These are phyloP conservation scores for Pristionchus maxplancki DNA, from an alignment of 2,888 invertebrate species.

Conservation along the genomic window DNA sequence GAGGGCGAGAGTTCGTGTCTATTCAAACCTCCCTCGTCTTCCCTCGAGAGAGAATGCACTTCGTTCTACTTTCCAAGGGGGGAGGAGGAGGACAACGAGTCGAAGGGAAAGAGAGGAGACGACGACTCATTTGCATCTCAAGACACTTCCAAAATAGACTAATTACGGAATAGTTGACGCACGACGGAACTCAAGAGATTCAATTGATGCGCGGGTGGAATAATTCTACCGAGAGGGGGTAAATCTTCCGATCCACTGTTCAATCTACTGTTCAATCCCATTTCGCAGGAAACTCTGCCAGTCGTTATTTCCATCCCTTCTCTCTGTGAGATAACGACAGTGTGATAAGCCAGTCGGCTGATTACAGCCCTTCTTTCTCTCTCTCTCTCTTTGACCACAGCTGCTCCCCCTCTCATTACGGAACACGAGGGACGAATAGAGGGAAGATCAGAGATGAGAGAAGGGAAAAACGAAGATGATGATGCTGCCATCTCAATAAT, in stretches of 20 bases:
- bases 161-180: not conserved
- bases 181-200: not conserved
- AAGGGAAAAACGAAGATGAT: not conserved
- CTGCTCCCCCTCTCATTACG: not conserved
- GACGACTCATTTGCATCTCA: conserved; percentile 7
- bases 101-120: not conserved
- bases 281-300: not conserved
- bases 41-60: not conserved
- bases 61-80: not conserved
- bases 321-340: not conserved
- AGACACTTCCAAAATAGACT: conserved; percentile 12
- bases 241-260: not conserved
- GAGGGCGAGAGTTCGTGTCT: not conserved
- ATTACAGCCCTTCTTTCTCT: conserved; percentile 9
- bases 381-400: not conserved
- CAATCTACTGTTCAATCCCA: not conserved
- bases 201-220: not conserved
- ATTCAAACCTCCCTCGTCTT: conserved; percentile 15
- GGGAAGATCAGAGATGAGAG: not conserved
- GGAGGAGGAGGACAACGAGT: not conserved
- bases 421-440: not conserved
- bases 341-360: not conserved
- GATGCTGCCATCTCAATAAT: not conserved
- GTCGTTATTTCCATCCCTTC: not conserved
- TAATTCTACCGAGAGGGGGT: not conserved